These are phyloP conservation scores for Scaptomyza cyrtandrae DNA, from an alignment of 2,888 invertebrate species.

Conservation along the genomic window DNA sequence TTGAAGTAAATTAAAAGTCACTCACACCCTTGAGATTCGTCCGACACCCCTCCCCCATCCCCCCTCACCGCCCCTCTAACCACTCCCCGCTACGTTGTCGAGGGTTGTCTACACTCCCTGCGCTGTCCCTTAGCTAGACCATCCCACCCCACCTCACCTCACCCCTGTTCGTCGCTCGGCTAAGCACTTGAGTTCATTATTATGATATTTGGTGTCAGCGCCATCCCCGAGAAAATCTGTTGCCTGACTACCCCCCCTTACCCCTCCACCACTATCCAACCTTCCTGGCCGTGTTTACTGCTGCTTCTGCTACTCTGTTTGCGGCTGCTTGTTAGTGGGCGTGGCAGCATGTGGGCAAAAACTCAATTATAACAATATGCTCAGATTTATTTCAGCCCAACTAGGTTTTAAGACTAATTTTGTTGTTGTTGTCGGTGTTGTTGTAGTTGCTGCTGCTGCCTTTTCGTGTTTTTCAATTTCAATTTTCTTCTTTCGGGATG, in stretches of 20 bases:
- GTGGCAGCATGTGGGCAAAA: conserved; percentile 72
- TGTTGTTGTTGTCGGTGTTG: conserved; percentile 52
- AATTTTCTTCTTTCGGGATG: conserved; percentile 31
- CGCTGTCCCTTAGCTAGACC: too few species aligned
- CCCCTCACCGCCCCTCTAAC: neutral
- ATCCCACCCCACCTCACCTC: neutral
- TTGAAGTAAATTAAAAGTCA: conserved; percentile 85
- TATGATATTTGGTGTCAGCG: conserved; percentile 82
- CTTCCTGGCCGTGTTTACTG: neutral
- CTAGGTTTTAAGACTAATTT: conserved; percentile 24
- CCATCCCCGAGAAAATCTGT: conserved; percentile 41
- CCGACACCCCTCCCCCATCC: neutral
- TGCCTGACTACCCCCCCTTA: neutral
- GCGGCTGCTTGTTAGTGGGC: conserved; percentile 35
- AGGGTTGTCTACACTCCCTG: conserved; percentile 27
- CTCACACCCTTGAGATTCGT: conserved; percentile 71
- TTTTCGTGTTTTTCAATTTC: conserved; percentile 31
- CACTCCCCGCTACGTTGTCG: conserved; percentile 9
- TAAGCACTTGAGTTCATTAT: conserved; percentile 69
- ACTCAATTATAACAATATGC: conserved; percentile 85
- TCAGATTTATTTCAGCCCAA: conserved; percentile 81
- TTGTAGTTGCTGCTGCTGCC: conserved; percentile 1
- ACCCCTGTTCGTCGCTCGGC: neutral
- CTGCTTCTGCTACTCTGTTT: neutral
- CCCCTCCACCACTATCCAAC: neutral